phyloP scores from a whole-genome alignment of 2,113 vertebrate genomes.

The Platysteira castanea region DNA sequence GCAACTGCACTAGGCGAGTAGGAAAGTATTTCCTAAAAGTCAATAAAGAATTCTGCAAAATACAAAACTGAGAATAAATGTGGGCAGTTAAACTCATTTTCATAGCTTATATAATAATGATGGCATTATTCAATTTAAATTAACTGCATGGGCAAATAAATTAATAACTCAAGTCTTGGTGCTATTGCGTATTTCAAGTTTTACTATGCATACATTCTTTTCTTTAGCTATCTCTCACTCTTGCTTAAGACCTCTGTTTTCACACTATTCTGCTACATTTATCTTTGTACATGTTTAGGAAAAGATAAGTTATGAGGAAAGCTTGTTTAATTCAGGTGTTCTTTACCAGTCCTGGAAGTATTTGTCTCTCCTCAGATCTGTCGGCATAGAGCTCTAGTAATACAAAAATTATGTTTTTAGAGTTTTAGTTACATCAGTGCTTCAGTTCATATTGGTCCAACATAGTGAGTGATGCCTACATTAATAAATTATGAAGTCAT shows the following conservation, averaged over 20 bases:
- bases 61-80: background rate
- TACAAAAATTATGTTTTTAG: background rate
- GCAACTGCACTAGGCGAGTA: background rate
- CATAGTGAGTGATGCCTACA: background rate
- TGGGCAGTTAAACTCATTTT: background rate
- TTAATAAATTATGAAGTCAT: constrained; percentile 12
- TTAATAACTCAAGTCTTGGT: background rate
- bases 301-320: background rate
- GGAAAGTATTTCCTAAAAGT: background rate
- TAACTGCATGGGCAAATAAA: background rate
- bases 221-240: background rate
- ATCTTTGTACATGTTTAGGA: background rate
- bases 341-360: background rate
- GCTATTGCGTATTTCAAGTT: background rate
- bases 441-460: background rate
- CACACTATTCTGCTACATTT: background rate
- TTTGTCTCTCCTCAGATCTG: background rate
- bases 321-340: background rate
- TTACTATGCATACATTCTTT: background rate
- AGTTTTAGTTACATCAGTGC: background rate
- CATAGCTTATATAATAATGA: background rate
- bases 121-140: background rate
- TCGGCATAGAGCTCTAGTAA: background rate
- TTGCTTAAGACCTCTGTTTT: background rate
- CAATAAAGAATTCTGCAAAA: background rate